Evolutionary conservation across 2,888 invertebrate species (phyloP), one percentile per base, ranked within the genome.

Genomic region (Heliothis peltigera): DNA sequence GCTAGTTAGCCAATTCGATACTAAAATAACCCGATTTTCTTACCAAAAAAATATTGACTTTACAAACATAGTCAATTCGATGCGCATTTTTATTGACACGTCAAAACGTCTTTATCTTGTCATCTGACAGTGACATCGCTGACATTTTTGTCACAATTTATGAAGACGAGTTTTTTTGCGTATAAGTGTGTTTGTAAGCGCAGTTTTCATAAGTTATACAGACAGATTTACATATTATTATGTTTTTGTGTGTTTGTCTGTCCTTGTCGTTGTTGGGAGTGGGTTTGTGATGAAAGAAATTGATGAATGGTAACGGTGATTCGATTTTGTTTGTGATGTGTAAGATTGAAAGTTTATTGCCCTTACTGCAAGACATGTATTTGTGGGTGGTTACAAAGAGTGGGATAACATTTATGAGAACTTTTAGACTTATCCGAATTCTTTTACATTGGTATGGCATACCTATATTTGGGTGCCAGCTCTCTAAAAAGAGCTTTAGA

Each of bases 91-190:
- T 68, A 70, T 73, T 66, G 64, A 59, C 44, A 44, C 12, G 70
- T 75, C 75, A 67, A 55, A 61, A 67, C 10, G 61, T 75, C 75
- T 70, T 64, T 67, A 75, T 75, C 61, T 61, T 62, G 60, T 64
- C 60, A 60, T 49, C 42, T 46, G 58, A 64, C 59, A 61, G 7
- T 59, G 73, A 59, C 73, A 35, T 62, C 48, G 67, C 51, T 70
- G 66, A 19, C 75, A 63, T 44, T 56, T 53, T 35, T 43, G 7
- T 48, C 46, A 59, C 17, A 54, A 75, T 75, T 75, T 68, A 75
- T 58, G 63, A 64, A 58, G 35, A 4, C 66, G 28, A 62, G 48
- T 67, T 32, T 75, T 70, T 75, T 75, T 54, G 51, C 32, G 21
- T 60, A 54, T 54, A 54, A 48, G 53, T 32, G 60, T 19, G 59